Conservation (phyloP, 2,113 vertebrate genomes). For the Holacanthus passer region DNA sequence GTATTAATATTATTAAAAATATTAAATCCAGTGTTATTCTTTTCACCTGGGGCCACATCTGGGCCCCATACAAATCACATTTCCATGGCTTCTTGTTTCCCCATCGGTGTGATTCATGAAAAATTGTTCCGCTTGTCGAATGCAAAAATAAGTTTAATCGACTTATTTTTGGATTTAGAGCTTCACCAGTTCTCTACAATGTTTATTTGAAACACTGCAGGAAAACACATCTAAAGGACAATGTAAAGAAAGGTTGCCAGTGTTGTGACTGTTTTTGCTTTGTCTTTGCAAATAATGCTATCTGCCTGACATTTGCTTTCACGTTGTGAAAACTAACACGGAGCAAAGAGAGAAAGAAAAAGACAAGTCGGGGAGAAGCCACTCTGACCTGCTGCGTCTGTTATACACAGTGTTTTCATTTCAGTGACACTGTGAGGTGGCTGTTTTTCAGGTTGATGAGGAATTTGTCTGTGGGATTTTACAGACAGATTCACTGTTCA, state of each 20-base stretch:
- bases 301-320: conserved; percentile 1
- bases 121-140: conserved; percentile 55
- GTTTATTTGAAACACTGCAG: conserved; percentile 22
- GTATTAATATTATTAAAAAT: conserved; percentile 34
- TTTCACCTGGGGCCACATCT: conserved; percentile 59
- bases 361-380: not conserved
- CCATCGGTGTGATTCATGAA: conserved; percentile 52
- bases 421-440: not conserved
- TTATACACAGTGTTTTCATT: not conserved
- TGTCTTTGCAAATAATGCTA: conserved; percentile 14
- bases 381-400: not conserved
- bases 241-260: not conserved
- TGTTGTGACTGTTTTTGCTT: conserved; percentile 2
- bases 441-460: conserved; percentile 3
- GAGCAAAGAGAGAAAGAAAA: not conserved
- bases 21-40: conserved; percentile 33
- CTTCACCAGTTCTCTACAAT: conserved; percentile 19
- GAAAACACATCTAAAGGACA: not conserved
- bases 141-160: conserved; percentile 64
- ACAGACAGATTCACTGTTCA: conserved; percentile 5
- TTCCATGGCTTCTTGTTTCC: conserved; percentile 59
- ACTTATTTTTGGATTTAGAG: conserved; percentile 53
- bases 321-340: not conserved
- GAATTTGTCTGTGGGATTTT: conserved; percentile 1
- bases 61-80: conserved; percentile 59